Evolutionary conservation across 1,140 invertebrate genomes (phyloP).

Genomic region (Augochlora pura): DNA sequence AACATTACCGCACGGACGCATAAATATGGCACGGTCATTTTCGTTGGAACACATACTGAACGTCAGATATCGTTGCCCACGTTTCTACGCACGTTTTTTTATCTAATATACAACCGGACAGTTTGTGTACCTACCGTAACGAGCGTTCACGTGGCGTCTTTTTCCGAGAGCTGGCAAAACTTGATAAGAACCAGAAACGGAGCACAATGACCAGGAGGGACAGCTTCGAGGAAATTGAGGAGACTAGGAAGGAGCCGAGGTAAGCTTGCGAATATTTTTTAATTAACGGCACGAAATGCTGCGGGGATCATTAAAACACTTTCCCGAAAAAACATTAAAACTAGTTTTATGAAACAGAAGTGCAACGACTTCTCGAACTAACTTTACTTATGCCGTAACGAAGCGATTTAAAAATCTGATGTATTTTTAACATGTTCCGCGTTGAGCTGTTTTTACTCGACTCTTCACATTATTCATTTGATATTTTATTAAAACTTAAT

Average conservation of each 20-base stretch:
- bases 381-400: too few relatives aligned
- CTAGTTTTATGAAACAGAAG: too few relatives aligned
- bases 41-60: not conserved
- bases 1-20: not conserved
- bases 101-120: not conserved
- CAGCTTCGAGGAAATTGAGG: slow-evolving; percentile 20
- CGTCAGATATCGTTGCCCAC: not conserved
- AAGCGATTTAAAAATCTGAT: too few relatives aligned
- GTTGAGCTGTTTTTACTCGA: too few relatives aligned
- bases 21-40: not conserved
- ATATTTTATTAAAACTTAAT: too few relatives aligned
- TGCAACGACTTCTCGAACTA: too few relatives aligned
- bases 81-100: not conserved
- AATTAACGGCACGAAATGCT: not conserved
- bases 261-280: not conserved
- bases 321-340: too few relatives aligned
- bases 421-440: too few relatives aligned
- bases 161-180: not conserved
- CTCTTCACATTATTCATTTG: too few relatives aligned
- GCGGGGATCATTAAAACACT: too few relatives aligned
- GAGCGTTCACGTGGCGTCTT: too few relatives aligned
- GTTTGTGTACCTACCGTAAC: not conserved
- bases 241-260: slow-evolving; percentile 22
- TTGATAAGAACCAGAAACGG: not conserved
- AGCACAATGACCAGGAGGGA: slow-evolving; percentile 28